Conservation (phyloP, 1,140 invertebrate species). For the Heliconius hewitsoni region DNA sequence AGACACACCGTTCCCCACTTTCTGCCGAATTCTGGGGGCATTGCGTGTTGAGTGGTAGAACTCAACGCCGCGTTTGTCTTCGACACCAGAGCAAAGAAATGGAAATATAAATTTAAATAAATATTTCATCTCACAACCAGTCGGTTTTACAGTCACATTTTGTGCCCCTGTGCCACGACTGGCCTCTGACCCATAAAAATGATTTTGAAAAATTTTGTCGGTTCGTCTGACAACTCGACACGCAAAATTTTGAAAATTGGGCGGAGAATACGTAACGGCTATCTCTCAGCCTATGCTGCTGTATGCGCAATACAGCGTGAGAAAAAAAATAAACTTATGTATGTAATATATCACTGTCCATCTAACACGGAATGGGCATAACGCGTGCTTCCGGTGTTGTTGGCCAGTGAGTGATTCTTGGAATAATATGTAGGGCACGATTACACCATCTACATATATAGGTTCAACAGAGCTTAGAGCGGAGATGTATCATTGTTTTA, state of each 20-base stretch:
- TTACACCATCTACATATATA: background rate
- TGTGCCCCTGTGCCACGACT: no score
- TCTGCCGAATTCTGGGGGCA: no score
- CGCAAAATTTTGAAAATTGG: background rate
- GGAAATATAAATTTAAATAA: no score
- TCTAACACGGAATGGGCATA: background rate
- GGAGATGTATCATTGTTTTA: no score
- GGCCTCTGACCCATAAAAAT: no score
- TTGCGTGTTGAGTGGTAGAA: no score
- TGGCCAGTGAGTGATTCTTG: slow-evolving; percentile 14
- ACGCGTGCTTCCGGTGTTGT: slow-evolving; percentile 19
- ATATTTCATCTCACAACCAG: no score
- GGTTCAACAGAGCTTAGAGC: no score
- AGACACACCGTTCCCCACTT: no score
- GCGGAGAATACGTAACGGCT: background rate
- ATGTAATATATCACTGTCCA: background rate
- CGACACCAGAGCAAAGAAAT: no score
- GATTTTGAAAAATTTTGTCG: background rate
- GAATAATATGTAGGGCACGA: background rate
- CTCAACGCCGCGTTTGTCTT: no score
- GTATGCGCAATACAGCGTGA: background rate
- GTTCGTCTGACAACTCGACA: background rate
- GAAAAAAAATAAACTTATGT: background rate
- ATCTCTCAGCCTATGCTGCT: background rate
- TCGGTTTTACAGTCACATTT: no score